These are phyloP conservation scores for Geotrypetes seraphini DNA, from an alignment of 2,797 vertebrate species.

Conservation along the genomic window DNA sequence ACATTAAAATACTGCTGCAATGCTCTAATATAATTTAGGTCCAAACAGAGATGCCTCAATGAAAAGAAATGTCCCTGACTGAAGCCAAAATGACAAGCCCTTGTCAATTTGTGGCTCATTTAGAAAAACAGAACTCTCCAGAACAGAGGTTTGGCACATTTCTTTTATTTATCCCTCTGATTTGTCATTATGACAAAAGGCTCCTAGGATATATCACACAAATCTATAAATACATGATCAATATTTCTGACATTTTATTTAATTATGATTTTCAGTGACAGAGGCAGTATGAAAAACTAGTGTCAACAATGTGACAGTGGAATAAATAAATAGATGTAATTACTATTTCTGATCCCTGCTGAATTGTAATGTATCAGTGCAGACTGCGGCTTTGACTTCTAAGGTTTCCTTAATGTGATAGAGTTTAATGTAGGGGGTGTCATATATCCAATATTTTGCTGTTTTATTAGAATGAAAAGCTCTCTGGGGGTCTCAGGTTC, in stretches of 20 bases:
- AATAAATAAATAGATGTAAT: conserved; percentile 75
- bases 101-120: conserved; percentile 43
- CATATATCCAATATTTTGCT: conserved; percentile 74
- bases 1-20: too few relatives aligned
- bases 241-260: conserved; percentile 64
- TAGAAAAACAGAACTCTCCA: conserved; percentile 15
- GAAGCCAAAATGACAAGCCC: conserved; percentile 39
- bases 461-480: conserved; percentile 87
- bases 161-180: conserved; percentile 47
- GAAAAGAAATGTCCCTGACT: conserved; percentile 29
- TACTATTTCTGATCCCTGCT: conserved; percentile 61
- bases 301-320: conserved; percentile 74
- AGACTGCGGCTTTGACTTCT: conserved; percentile 58
- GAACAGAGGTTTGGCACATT: conserved; percentile 32
- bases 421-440: conserved; percentile 83
- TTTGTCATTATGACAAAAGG: conserved; percentile 44
- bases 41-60: conserved; percentile 6
- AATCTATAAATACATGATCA: conserved; percentile 57
- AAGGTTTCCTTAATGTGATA: conserved; percentile 90
- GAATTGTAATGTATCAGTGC: conserved; percentile 64
- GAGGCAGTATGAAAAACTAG: conserved; percentile 71
- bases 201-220: conserved; percentile 35
- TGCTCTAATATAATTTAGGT: conserved; percentile 20
- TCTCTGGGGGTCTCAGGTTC: conserved; percentile 77
- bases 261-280: conserved; percentile 64